Evolutionary conservation across 2,888 invertebrate genomes (phyloP).

Genomic region (Enoplolaimus lenunculus): DNA sequence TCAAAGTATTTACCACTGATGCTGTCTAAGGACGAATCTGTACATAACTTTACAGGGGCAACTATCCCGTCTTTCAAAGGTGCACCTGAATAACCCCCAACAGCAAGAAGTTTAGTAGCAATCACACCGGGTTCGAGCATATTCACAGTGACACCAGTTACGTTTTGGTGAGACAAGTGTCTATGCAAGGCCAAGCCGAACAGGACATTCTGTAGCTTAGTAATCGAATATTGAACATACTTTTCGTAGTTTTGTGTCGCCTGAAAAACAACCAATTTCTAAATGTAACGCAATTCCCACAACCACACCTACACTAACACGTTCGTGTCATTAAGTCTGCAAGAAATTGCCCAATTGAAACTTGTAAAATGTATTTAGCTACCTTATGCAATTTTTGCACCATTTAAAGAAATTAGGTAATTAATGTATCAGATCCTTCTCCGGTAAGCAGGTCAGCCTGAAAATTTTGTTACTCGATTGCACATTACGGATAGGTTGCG

Average conservation of each 20-base stretch:
- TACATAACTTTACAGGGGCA: constrained; percentile 3
- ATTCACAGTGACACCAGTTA: background rate
- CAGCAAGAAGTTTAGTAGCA: constrained; percentile 20
- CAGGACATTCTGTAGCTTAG: constrained; percentile 37
- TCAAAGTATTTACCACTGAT: constrained; percentile 20
- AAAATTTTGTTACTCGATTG: no score
- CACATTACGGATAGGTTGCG: no score
- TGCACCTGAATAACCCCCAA: constrained; percentile 18
- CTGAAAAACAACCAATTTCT: constrained; percentile 34
- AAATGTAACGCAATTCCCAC: no score
- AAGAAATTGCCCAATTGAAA: no score
- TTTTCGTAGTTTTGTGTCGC: constrained; percentile 35
- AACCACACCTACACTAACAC: no score
- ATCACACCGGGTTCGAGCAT: constrained; percentile 22
- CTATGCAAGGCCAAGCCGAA: constrained; percentile 34
- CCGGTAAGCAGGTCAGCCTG: no score
- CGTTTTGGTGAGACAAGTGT: constrained; percentile 22
- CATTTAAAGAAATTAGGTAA: no score
- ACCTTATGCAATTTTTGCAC: no score
- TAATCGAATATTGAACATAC: constrained; percentile 36
- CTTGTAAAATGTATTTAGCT: no score
- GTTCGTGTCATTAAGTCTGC: no score
- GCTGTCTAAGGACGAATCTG: background rate
- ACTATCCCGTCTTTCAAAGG: constrained; percentile 11
- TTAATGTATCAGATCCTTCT: no score